Evolutionary conservation across 1,140 invertebrate genomes (phyloP).

Genomic region (Hypsibius dujardini): DNA sequence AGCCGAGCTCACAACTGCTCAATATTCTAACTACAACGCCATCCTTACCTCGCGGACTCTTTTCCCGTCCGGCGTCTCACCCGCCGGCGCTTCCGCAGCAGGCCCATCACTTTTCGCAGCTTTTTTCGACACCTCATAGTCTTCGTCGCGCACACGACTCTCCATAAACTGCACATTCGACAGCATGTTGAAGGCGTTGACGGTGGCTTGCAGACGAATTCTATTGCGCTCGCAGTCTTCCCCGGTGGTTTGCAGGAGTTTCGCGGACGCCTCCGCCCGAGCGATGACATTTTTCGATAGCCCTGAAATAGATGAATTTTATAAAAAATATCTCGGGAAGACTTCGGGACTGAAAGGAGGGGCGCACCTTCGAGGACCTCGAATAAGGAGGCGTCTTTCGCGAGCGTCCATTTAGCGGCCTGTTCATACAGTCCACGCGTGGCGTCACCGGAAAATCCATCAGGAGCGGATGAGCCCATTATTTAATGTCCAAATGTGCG

Average conservation of each 20-base stretch:
- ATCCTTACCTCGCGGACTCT: not conserved
- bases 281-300: not conserved
- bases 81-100: not conserved
- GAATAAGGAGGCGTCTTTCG: not conserved
- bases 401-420: not conserved
- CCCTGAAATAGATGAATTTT: not conserved
- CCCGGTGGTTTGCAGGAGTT: not conserved
- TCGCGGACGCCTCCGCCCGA: not conserved
- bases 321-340: not conserved
- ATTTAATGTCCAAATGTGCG: too few species aligned
- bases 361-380: not conserved
- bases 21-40: not conserved
- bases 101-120: not conserved
- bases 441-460: too few species aligned
- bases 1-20: not conserved
- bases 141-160: slow-evolving; percentile 8
- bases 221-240: not conserved
- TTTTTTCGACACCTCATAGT: not conserved
- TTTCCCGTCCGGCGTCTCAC: not conserved
- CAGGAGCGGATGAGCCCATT: too few species aligned
- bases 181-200: slow-evolving; percentile 10
- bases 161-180: slow-evolving; percentile 9
- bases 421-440: not conserved
- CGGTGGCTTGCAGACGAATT: not conserved
- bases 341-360: not conserved